phyloP scores from a whole-genome alignment of 2,888 invertebrate genomes.

The Leptinotarsa juncta region DNA sequence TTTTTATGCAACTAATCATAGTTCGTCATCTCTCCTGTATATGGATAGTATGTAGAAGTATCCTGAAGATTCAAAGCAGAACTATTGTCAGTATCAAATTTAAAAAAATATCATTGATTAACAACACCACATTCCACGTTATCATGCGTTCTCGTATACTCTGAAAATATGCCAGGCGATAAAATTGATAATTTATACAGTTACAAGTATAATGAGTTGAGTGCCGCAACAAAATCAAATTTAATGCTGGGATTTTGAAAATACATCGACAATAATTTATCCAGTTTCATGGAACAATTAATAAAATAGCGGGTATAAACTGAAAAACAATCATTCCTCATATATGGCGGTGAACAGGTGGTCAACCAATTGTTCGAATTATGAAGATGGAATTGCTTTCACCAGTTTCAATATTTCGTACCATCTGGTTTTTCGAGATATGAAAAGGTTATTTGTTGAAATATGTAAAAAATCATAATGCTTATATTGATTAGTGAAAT shows the following conservation, averaged over 20 bases:
- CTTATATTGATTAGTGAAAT: too few relatives aligned
- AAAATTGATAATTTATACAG: conserved; percentile 36
- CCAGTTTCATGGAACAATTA: conserved; percentile 24
- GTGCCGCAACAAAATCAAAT: conserved; percentile 35
- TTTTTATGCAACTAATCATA: too few relatives aligned
- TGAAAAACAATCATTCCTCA: background rate
- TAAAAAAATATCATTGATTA: background rate
- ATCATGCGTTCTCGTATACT: conserved; percentile 16
- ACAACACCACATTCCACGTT: background rate
- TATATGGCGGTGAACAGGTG: background rate
- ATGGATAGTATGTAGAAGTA: too few relatives aligned
- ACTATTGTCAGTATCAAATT: background rate
- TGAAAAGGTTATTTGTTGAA: too few relatives aligned
- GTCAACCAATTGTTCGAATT: background rate
- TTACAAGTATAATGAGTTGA: conserved; percentile 27
- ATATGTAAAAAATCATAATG: too few relatives aligned
- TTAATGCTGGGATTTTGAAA: conserved; percentile 31
- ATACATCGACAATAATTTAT: conserved; percentile 31
- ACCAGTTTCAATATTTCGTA: too few relatives aligned
- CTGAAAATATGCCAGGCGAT: conserved; percentile 29
- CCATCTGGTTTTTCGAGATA: too few relatives aligned
- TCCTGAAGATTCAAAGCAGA: too few relatives aligned
- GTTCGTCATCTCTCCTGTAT: too few relatives aligned
- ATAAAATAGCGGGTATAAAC: background rate
- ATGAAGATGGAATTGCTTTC: background rate